Conservation (phyloP, 2,888 invertebrate species). For the Hyalella azteca region DNA sequence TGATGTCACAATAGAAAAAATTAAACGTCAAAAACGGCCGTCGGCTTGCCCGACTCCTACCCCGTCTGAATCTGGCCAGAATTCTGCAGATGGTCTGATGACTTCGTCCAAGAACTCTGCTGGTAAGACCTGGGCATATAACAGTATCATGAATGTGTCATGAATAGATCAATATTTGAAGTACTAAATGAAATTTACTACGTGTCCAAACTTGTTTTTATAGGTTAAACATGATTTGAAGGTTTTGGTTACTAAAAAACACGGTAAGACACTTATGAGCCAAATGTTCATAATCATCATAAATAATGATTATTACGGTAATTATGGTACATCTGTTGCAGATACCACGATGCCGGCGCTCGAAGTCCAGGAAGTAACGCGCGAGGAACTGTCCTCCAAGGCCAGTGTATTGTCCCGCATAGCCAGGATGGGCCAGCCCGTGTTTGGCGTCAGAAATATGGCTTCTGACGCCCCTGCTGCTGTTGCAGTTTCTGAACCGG, state of each 20-base stretch:
- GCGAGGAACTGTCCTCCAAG: neutral
- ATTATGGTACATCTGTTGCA: neutral
- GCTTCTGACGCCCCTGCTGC: neutral
- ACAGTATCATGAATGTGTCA: too few species aligned
- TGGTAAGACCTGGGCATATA: too few species aligned
- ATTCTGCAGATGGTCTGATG: too few species aligned
- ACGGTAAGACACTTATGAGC: too few species aligned
- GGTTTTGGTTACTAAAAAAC: too few species aligned
- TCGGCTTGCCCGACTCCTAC: neutral
- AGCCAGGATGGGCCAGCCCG: slow-evolving; percentile 13
- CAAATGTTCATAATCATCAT: neutral
- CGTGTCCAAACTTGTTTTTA: too few species aligned
- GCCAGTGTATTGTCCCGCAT: slow-evolving; percentile 15
- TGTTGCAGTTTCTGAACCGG: neutral
- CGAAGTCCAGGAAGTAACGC: neutral
- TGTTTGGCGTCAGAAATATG: neutral
- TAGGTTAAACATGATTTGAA: too few species aligned
- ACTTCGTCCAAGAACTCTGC: too few species aligned
- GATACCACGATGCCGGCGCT: neutral
- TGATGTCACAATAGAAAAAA: neutral
- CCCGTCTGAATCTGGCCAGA: too few species aligned
- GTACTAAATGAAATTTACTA: too few species aligned
- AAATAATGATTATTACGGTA: neutral
- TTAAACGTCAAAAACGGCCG: neutral
- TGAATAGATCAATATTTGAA: too few species aligned